Base-by-base conservation (phyloP, 1,140 invertebrate genomes). In the Drosophila nikananu region DNA sequence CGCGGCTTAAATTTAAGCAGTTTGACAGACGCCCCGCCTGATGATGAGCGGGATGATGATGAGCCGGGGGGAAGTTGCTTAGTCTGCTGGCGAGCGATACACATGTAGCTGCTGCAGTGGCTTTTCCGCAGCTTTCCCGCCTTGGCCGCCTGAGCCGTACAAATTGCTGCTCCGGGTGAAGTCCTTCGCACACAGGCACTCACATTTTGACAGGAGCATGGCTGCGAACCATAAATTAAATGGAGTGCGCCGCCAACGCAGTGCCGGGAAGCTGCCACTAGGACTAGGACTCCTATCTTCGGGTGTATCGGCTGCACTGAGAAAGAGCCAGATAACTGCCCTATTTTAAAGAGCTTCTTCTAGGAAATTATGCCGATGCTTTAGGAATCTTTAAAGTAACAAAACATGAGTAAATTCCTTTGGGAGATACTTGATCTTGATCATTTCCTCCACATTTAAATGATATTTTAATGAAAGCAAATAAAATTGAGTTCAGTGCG, bases 161-260 rank as follows among this genome's bases (percentile, higher is more conserved):
- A 80, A 80, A 80, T 80, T 79, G 77, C 77, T 46, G 77, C 58
- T 44, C 65, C 63, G 49, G 41, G 65, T 63, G 39, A 55, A 79
- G 76, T 79, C 39, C 77, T 72, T 35, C 60, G 54, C 57, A 76
- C 71, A 61, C 59, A 63, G 68, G 49, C 73, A 57, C 73, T 62
- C 58, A 63, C 44, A 55, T 37, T 67, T 59, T 76, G 80, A 83
- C 71, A 67, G 71, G 63, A 65, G 83, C 80, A 86, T 86, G 76
- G 83, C 80, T 83, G 58, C 62, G 55, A 70, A 77, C 77, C 61
- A 87, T 83, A 80, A 86, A 87, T 87, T 86, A 86, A 83, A 86
- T 87, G 76, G 59, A 75, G 77, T 67, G 61, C 59, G 35, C 59
- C 52, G 66, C 51, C 46, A 59, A 46, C 23, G 49, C 46, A 44